Evolutionary conservation across 2,113 vertebrate species (phyloP).

Genomic region (Alectura lathami): DNA sequence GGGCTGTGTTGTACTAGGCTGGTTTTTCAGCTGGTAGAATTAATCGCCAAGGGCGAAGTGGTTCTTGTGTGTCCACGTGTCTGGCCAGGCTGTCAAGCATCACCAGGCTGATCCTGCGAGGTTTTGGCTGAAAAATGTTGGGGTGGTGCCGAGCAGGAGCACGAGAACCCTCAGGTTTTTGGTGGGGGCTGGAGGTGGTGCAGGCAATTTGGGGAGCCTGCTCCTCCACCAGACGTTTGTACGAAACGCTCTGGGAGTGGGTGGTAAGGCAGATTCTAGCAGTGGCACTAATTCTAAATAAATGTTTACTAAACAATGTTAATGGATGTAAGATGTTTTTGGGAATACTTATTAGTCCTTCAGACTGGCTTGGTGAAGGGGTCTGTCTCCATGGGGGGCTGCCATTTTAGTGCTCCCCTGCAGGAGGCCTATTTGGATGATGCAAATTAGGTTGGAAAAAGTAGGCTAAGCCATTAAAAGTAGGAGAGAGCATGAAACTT

Average conservation of each 20-base stretch:
- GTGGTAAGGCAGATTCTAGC: not conserved
- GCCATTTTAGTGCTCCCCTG: slow-evolving; percentile 65
- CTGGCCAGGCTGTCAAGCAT: not conserved
- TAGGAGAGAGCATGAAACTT: slow-evolving; percentile 26
- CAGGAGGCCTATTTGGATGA: slow-evolving; percentile 66
- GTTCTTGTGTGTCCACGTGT: not conserved
- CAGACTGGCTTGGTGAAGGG: slow-evolving; percentile 13
- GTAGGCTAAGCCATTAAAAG: slow-evolving; percentile 60
- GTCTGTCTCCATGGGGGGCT: slow-evolving; percentile 37
- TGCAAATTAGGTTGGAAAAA: slow-evolving; percentile 65
- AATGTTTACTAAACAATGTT: slow-evolving; percentile 62
- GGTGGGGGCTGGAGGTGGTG: not conserved
- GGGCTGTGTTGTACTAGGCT: not conserved
- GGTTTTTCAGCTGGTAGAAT: not conserved
- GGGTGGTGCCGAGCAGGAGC: not conserved
- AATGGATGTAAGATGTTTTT: slow-evolving; percentile 56
- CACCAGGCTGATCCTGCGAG: not conserved
- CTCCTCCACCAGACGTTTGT: not conserved
- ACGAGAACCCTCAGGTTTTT: not conserved
- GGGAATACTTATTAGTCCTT: slow-evolving; percentile 55
- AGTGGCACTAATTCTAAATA: slow-evolving; percentile 43
- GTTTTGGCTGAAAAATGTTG: not conserved
- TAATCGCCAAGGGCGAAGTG: not conserved
- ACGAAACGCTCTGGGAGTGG: not conserved
- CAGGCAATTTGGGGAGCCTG: not conserved